Base-by-base conservation (phyloP, 2,888 invertebrate species). In the Busseola fusca region DNA sequence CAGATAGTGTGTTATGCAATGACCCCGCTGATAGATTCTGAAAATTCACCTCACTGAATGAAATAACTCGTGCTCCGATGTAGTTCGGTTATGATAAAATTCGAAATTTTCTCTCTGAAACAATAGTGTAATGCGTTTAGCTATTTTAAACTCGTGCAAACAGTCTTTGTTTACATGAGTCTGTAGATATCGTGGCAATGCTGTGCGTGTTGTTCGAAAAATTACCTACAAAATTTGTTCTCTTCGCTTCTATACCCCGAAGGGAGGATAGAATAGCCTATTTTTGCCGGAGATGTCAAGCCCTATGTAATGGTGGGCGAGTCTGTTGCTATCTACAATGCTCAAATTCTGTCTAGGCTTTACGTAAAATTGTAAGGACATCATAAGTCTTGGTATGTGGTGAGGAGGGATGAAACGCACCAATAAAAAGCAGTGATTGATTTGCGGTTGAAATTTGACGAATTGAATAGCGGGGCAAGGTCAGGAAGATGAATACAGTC, bases 81-180 rank as follows among this genome's bases (percentile, higher is more conserved):
- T 30, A 78, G 72, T 74, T 78, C 78, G 56, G 65, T 52, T 42
- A 45, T 57, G 60, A 56, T 57, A 60, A 73, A 78, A 76, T 9
- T 42, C 21, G 5, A 10, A 54, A 57, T 60, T 72, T 52, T 7
- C n/a, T 52, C 16, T 60, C 14, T 52, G 12, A 64, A 78, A 73
- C 75, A 79, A 72, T 78, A 54, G 40, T 34, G 50, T 64, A 68
- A 54, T 62, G 64, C 18, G 9, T 62, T 65, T 21, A 25, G 63
- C 65, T 81, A 81, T 78, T 81, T 76, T 63, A 42, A 69, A 50
- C 76, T 14, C 37, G 7, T 37, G 54, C 69, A 67, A 67, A 65
- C 80, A 58, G 9, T 59, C 25, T 79, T 66, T 78, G 76, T 78
- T 80, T 78, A 77, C 76, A 58, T 1, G 21, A 80, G 42, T 37